Evolutionary conservation across 2,797 vertebrate genomes (phyloP), one percentile per base, ranked within the genome.

Genomic region (Alca torda): DNA sequence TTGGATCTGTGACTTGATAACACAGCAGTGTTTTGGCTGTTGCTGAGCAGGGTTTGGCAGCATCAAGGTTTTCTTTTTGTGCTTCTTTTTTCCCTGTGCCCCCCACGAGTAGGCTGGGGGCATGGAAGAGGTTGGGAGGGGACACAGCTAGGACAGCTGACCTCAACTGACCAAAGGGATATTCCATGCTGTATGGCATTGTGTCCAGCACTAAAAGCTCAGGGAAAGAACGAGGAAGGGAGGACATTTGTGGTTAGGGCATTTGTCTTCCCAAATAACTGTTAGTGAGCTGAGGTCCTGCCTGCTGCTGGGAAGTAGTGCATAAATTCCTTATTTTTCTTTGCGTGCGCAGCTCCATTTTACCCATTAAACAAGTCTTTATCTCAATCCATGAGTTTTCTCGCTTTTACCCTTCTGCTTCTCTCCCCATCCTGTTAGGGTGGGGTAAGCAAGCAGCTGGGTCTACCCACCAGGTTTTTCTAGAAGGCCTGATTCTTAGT

Each of bases 241-340:
- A 21, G 12, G 7, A 28, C 0, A 0, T 37, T 28, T 2, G 3
- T 19, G 24, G 10, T 37, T 46, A 11, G 2, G 11, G 25, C 13
- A 23, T 39, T 85, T 70, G 10, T 67, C 48, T 75, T 75, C 39
- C 18, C 51, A 48, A 24, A 33, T 41, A 26, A 61, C 6, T 4
- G 0, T 51, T 51, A 17, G 20, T 9, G 24, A 45, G n/a, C n/a
- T 0, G 1, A 92, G 33, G 30, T 41, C 45, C 37, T 70, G 14
- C 46, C 26, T 65, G 39, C 16, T n/a, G 43, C 16, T n/a, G 43
- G 10, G 33, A 48, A 77, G 50, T 15, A 26, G 3, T 20, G 17
- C 39, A 37, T 45, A 19, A 48, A 43, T 25, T 45, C 26, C 39
- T 33, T 43, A 16, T 17, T 76, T 51, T 59, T 31, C 45, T 51